Conservation (phyloP, 1,140 invertebrate species). For the Pomacea maculata region DNA sequence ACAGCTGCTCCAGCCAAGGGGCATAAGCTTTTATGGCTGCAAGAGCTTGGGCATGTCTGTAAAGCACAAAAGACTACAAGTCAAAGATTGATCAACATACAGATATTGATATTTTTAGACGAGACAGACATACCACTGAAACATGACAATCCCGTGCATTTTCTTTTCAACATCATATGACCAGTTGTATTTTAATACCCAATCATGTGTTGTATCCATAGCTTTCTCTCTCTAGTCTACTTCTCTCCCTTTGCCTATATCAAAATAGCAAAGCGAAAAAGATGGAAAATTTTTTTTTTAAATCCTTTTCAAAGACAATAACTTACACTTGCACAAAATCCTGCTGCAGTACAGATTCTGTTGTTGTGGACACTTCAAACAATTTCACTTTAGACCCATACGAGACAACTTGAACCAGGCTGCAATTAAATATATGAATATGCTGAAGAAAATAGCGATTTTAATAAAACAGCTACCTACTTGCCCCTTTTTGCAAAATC, state of each 20-base stretch:
- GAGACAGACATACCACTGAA: too few relatives aligned
- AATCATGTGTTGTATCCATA: too few relatives aligned
- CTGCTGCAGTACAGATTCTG: conserved; percentile 63
- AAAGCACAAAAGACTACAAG: background rate
- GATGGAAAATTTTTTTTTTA: too few relatives aligned
- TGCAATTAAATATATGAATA: conserved; percentile 37
- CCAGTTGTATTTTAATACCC: too few relatives aligned
- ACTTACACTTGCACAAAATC: conserved; percentile 70
- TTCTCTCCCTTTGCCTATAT: too few relatives aligned
- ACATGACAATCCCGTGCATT: too few relatives aligned
- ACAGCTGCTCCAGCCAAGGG: conserved; percentile 70
- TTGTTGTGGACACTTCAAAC: conserved; percentile 65
- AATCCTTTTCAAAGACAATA: background rate
- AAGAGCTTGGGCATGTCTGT: conserved; percentile 75
- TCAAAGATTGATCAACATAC: too few relatives aligned
- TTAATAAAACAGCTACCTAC: background rate
- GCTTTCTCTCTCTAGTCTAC: too few relatives aligned
- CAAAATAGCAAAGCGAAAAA: too few relatives aligned
- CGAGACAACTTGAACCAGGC: conserved; percentile 62
- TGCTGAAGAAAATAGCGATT: background rate
- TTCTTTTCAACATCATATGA: too few relatives aligned
- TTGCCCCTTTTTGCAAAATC: too few relatives aligned
- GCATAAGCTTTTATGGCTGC: conserved; percentile 76
- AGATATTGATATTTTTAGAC: too few relatives aligned
- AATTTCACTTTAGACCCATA: conserved; percentile 65